Percentiles rank a stretch among this genome's conserved stretches.
phyloP scores from a whole-genome alignment of 2,888 invertebrate species.

The Invenusta paracnida region DNA sequence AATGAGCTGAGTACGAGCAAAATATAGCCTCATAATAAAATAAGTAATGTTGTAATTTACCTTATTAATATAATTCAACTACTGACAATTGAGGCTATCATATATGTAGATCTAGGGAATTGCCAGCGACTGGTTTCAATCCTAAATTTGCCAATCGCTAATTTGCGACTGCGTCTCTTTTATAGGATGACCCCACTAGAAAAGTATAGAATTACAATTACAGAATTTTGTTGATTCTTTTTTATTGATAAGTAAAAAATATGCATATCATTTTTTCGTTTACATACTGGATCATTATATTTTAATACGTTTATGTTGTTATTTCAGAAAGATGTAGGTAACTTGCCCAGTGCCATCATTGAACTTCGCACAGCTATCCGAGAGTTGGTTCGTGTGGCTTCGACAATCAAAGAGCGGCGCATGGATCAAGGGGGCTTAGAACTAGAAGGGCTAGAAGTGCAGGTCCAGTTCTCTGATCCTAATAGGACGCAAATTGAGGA shows the following conservation, averaged over 20 bases:
- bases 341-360: neutral
- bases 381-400: conserved; percentile 52
- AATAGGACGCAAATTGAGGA: conserved; percentile 51
- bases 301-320: neutral
- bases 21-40: no score
- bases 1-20: no score
- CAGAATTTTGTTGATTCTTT: conserved; percentile 53
- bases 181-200: no score
- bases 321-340: neutral
- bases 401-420: conserved; percentile 52
- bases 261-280: no score
- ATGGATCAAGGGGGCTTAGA: conserved; percentile 56
- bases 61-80: no score
- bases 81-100: no score
- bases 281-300: neutral
- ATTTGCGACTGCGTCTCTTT: no score
- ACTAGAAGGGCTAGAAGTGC: conserved; percentile 58
- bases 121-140: no score
- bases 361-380: conserved; percentile 48
- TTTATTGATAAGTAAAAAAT: neutral
- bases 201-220: no score
- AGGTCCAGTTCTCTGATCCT: conserved; percentile 55
- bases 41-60: no score
- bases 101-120: no score
- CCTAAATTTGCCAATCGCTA: no score